These are phyloP conservation scores for Mus spretus DNA, from an alignment of 2,797 vertebrate genomes.

Conservation along the genomic window DNA sequence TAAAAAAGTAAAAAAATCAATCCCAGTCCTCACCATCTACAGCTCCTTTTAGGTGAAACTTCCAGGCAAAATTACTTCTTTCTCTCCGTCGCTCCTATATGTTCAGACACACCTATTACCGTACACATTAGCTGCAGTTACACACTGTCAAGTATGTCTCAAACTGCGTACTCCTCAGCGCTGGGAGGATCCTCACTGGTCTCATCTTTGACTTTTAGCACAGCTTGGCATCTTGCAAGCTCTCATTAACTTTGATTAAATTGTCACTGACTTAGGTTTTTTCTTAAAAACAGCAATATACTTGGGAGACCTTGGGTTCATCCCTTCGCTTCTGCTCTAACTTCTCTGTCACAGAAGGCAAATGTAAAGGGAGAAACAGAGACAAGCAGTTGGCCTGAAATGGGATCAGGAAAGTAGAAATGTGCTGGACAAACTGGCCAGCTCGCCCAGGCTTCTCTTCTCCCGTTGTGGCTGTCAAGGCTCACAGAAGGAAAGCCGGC, in stretches of 20 bases:
- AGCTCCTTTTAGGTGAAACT: background rate
- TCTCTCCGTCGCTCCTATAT: background rate
- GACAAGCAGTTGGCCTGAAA: background rate
- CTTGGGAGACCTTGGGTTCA: background rate
- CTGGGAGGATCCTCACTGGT: background rate
- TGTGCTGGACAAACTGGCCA: background rate
- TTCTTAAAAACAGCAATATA: background rate
- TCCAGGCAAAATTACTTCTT: background rate
- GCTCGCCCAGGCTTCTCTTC: background rate
- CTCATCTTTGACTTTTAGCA: background rate
- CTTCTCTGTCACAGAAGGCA: background rate
- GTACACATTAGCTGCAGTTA: background rate
- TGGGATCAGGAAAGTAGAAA: background rate
- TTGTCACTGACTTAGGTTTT: constrained; percentile 7
- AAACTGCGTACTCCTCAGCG: background rate
- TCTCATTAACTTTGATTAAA: background rate
- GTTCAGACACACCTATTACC: background rate
- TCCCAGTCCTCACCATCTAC: background rate
- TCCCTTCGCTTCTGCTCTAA: background rate
- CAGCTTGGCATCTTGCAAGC: constrained; percentile 22
- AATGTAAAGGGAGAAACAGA: background rate
- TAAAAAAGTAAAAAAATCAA: background rate
- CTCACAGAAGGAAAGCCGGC: background rate
- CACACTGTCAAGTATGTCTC: background rate
- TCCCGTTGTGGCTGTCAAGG: constrained; percentile 55